These are phyloP conservation scores for human (Homo sapiens) DNA, from an alignment of 2,113 vertebrate species.

Conservation along the genomic window GRCh38 chr15:94423001-94423500, in stretches of 20 bases:
- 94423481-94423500: not conserved
- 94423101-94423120: not conserved
- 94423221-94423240: not conserved
- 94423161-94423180: not conserved
- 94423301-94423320: not conserved
- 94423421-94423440: not conserved
- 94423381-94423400: not conserved
- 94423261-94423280: not conserved
- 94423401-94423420: not conserved
- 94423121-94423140: not conserved
- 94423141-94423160: not conserved
- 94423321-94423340: not conserved
- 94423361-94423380: not conserved
- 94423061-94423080: not conserved
- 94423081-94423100: not conserved
- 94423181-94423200: not conserved
- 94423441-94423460: not conserved
- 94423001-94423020: not conserved
- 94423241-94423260: not conserved
- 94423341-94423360: not conserved
- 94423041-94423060: not conserved
- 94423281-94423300: not conserved
- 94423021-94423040: too few relatives aligned
- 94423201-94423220: not conserved
- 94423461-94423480: not conserved